Evolutionary conservation across 2,113 vertebrate genomes (phyloP), one percentile per base, ranked within the genome.

Genomic region (Megaceryle maxima): DNA sequence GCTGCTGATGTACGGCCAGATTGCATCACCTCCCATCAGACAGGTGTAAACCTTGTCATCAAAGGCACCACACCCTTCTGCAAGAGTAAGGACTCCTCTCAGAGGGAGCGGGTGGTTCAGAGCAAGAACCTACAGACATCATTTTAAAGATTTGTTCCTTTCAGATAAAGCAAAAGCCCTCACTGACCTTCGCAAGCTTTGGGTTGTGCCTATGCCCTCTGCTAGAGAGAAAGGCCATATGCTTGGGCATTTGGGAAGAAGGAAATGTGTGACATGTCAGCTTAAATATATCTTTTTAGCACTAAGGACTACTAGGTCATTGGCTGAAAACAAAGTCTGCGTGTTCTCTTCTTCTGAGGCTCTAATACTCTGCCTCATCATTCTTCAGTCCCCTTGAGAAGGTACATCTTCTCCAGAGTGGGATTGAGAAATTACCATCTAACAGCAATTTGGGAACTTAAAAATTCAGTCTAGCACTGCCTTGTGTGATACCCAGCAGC

Each of bases 341-440:
- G 13, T 41, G 17, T 64, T 67, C 18, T 46, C 15, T 41, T 55
- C 6, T 79, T 48, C 14, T 62, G 39, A 60, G 17, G 16, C 17
- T 72, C 12, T 70, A 20, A 43, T 20, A 46, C 7, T 44, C 41
- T 72, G 26, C 37, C 20, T 77, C 14, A 33, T 4, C 3, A 5
- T 14, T 75, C 62, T 64, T 31, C 21, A 37, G 35, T 35, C 14
- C 16, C 16, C 4, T 19, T 24, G 13, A 14, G 28, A 64, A 44
- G 5, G 3, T 39, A 4, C 4, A 66, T 3, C 31, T 82, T 18
- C 17, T 44, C 4, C 31, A 35, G 9, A 60, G 5, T 3, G 0
- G 1, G 2, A 1, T 0, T 62, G 11, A 21, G 31, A 20, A 3
- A 43, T 11, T 12, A 13, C 13, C 2, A 10, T 5, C 3, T 14